Evolutionary conservation across 2,797 vertebrate species (phyloP), one percentile per base, ranked within the genome.

Genomic region (Mormyrus proboscirostris): DNA sequence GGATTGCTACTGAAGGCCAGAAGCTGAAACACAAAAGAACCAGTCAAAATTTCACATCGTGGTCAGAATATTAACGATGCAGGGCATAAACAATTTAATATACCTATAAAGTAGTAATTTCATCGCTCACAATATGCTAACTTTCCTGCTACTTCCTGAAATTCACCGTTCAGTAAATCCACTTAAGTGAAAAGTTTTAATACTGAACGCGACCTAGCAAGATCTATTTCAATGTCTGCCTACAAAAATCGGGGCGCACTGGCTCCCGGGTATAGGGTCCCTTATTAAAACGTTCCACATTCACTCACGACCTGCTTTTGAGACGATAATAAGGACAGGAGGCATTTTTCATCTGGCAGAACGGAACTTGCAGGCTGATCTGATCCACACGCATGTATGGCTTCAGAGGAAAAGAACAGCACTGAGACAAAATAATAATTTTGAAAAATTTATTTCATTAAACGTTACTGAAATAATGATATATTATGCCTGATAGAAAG

Each of bases 221-320:
- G 41, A 82, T 44, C 76, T 44, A 82, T 44, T 44, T 79, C 41
- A 79, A 79, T n/a, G 76, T 47, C 76, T 8, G 76, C 76, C 47
- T 47, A 82, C 76, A 47, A n/a, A 82, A 82, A 47, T 82, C 76
- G 41, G 41, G 76, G 76, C 76, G 76, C 41, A 82, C 19, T 82
- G 76, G 41, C 76, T 44, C 76, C 19, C 16, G 76, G 76, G 76
- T 82, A 82, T 82, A 82, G 6, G 19, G 41, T 82, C 76, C 76
- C 76, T 82, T 82, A 82, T 79, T 44, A 79, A 79, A 79, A n/a
- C 73, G 76, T 82, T 82, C 76, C 76, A 82, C 76, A 82, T 82
- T 82, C 76, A 41, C 76, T 82, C 38, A 82, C 38, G 76, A 82
- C 76, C 76, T 82, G 76, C 76, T 82, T 82, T 82, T 82, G 41